Evolutionary conservation across 2,113 vertebrate genomes (phyloP).

Genomic region (Phyllostomus hastatus): DNA sequence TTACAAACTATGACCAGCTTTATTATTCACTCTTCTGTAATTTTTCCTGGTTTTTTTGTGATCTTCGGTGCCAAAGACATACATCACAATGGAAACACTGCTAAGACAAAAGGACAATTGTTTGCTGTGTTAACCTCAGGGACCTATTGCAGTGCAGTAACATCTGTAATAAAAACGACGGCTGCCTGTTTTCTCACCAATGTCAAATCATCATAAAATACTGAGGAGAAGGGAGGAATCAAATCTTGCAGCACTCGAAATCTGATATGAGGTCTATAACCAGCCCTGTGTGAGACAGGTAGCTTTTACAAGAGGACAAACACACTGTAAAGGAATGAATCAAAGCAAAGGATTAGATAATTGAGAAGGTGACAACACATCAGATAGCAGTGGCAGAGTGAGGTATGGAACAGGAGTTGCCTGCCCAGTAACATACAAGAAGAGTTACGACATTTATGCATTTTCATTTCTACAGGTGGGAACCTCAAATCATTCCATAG

Average conservation of each 20-base stretch:
- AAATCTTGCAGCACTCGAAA: constrained; percentile 61
- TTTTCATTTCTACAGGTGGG: constrained; percentile 86
- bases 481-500: constrained; percentile 80
- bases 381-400: constrained; percentile 74
- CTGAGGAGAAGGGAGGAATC: constrained; percentile 59
- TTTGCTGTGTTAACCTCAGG: constrained; percentile 45
- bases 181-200: constrained; percentile 47
- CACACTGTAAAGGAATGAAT: constrained; percentile 75
- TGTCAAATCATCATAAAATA: constrained; percentile 73
- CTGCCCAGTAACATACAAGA: constrained; percentile 62
- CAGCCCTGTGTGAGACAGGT: constrained; percentile 67
- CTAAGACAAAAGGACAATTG: constrained; percentile 45
- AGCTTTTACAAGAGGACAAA: constrained; percentile 75
- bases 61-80: neutral
- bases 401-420: constrained; percentile 78
- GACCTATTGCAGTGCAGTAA: neutral
- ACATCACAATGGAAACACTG: constrained; percentile 21
- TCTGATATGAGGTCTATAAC: constrained; percentile 54
- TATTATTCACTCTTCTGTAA: neutral
- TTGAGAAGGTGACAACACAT: constrained; percentile 78
- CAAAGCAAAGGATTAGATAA: constrained; percentile 78
- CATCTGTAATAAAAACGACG: constrained; percentile 44
- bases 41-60: neutral
- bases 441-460: constrained; percentile 85
- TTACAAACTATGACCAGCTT: neutral